Base-by-base conservation (phyloP, 2,888 invertebrate species). In the Drosophila differens region DNA sequence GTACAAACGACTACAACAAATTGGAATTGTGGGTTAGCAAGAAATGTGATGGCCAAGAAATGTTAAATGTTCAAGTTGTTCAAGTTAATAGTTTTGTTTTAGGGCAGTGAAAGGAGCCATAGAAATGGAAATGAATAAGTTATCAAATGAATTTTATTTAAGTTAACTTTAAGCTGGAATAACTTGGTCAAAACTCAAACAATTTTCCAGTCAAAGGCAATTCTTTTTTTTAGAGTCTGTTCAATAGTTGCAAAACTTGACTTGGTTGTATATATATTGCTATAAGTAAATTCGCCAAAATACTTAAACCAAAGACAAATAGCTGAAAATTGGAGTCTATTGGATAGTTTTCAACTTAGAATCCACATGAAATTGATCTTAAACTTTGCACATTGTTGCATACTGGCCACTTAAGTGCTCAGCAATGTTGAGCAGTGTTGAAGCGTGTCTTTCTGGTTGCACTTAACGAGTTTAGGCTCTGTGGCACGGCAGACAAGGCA, bases 21-120 rank as follows among this genome's bases (percentile, higher is more conserved):
- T 60, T 52, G 55, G 52, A 68, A 39, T 57, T 74, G 67, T 79
- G 33, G 63, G 39, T 61, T 58, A 61, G 19, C 47, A 63, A 52
- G 44, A 7, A 19, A 35, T 32, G 25, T 19, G 16, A 7, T 33
- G 6, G 7, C 12, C 47, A 63, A 47, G 33, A 7, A 14, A 35
- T n/a, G 52, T 47, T 47, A 47, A 25, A 9, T 16, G 16, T 47
- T 16, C 2, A 14, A 22, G 47, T 14, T 47, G 14, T 14, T 47
- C 14, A 25, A 47, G 47, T 25, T 22, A 25, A 16, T 16, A 9
- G 14, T 16, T 47, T 25, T 4, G 22, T 22, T 16, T 47, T 4
- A 16, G 7, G 22, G 22, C 47, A 25, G 12, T 44, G 44, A 44
- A 44, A 12, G 22, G 22, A 6, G 22, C 12, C 5, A 44, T 44